A percentile compares a stretch with the other conserved stretches of the same genome.
phyloP scores from a whole-genome alignment of 2,113 vertebrate genomes.

The Melanocharis versteri region DNA sequence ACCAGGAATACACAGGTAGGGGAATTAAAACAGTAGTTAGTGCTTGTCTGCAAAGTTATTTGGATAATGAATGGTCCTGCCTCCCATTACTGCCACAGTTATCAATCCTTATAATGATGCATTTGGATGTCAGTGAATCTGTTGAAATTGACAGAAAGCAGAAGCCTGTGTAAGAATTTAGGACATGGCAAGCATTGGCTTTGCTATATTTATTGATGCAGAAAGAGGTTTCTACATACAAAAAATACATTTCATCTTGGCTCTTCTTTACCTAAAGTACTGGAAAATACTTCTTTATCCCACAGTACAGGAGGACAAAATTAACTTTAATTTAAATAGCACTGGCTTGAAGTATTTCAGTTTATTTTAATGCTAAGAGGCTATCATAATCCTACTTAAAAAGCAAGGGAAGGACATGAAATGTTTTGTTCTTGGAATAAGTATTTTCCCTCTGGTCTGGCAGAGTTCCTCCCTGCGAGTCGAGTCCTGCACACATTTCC shows the following conservation, averaged over 20 bases:
- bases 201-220: neutral
- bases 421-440: neutral
- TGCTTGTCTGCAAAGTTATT: neutral
- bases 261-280: neutral
- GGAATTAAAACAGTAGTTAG: neutral
- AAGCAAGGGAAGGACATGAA: neutral
- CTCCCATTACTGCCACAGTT: neutral
- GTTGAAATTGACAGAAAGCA: neutral
- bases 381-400: neutral
- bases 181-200: neutral
- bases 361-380: neutral
- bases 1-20: neutral
- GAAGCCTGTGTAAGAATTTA: neutral
- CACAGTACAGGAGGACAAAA: neutral
- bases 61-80: neutral
- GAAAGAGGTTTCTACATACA: neutral
- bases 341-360: neutral
- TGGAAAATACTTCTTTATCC: neutral
- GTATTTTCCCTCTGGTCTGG: neutral
- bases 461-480: neutral
- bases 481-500: neutral
- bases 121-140: neutral
- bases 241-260: neutral
- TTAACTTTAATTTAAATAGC: neutral
- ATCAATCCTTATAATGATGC: neutral